A percentile compares a stretch with the other conserved stretches of the same genome.
Conservation (phyloP, 2,797 vertebrate genomes). For the Gymnopithys bicolor region DNA sequence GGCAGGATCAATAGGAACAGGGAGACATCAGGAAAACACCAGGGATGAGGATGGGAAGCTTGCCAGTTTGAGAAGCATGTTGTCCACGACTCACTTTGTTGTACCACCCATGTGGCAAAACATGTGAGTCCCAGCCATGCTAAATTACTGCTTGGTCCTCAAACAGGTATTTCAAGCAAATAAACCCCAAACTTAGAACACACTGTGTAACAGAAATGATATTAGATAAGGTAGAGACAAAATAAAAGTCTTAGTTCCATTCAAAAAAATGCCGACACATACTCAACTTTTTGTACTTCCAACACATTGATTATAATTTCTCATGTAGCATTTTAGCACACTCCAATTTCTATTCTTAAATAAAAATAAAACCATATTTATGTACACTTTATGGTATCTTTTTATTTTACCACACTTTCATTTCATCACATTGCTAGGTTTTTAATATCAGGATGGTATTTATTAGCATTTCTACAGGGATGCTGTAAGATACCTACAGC, state of each 20-base stretch:
- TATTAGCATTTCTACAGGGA: neutral
- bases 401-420: neutral
- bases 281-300: neutral
- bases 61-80: neutral
- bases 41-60: neutral
- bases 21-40: neutral
- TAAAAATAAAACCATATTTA: neutral
- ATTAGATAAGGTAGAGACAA: neutral
- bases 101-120: neutral
- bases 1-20: neutral
- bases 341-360: neutral
- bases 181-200: neutral
- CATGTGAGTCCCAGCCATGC: neutral
- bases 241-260: neutral
- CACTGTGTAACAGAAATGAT: neutral
- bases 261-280: neutral
- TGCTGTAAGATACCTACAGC: neutral
- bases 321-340: neutral
- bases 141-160: neutral
- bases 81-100: neutral
- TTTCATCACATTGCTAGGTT: neutral
- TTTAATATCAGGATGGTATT: neutral
- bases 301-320: neutral
- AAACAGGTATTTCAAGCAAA: neutral
- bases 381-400: neutral